Base-by-base conservation (phyloP, 1,140 invertebrate genomes). In the Pentalonia nigronervosa region DNA sequence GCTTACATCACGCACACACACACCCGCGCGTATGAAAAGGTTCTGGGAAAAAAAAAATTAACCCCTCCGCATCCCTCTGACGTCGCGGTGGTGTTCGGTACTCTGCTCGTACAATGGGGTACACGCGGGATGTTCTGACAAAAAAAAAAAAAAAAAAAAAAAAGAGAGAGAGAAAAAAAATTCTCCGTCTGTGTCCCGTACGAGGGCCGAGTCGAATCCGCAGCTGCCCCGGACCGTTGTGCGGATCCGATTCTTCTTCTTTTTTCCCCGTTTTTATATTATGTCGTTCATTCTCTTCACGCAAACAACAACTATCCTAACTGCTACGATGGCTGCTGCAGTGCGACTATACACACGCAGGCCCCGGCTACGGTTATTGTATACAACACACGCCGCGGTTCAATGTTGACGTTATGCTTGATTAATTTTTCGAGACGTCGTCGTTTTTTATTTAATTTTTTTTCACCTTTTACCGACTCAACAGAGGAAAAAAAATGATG, bases 341-440 rank as follows among this genome's bases (percentile, higher is more conserved):
- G 41, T 41, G 2, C 1, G 41, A 41, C 41, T 4, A 41, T 41
- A 41, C 4, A 41, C 41, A 41, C 41, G 50, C 50, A 21, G 50
- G 50, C 48, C 17, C 17, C 20, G 48, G 50, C 0, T 53, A 53
- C 17, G 50, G 50, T 53, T 53, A 53, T 53, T 53, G 50, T 53
- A 53, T 50, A 81, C 56, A 25, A 2, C 36, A 90, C 34, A 20
- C 2, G 41, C 41, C 41, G 34, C 8, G 76, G n/a, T 50, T 3
- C 30, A n/a, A 36, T 92, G 91, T 92, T 92, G 91, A 92, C 91
- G 91, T 93, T 93, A 84, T 93, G 56, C 47, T 50, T 93, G 91
- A 93, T 93, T 93, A 93, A 93, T 93, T 93, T 93, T 93, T 93
- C 21, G 91, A 93, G 91, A 53, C 34, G 4, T 91, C 34, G 4